Evolutionary conservation across 2,113 vertebrate genomes (phyloP), one percentile per base, ranked within the genome.

Genomic region (Tachycineta bicolor): DNA sequence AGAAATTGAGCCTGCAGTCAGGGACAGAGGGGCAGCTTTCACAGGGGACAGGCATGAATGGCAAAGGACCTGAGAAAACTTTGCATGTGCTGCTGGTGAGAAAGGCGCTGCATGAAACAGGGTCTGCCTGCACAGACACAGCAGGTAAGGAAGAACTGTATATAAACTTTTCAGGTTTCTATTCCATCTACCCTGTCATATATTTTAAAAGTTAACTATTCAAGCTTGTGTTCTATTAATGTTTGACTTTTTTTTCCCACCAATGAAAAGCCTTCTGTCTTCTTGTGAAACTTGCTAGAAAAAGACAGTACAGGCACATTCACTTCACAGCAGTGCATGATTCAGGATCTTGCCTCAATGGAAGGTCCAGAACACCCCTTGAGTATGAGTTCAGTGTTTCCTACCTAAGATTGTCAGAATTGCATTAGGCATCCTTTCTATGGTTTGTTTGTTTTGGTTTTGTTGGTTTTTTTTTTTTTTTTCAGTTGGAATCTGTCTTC

Each of bases 1-100:
- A 83, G 87, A 77, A 91, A 52, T 0, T 21, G 44, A 93, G 55
- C 37, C 44, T 47, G 49, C 3, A 14, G 20, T 20, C 28, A 70
- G n/a, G 15, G 26, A 18, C 41, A 87, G 68, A 83, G 26, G 52
- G 31, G 7, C 23, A 43, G 34, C 43, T 92, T 34, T 64, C 44
- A 46, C 2, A 0, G 1, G 5, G 14, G 6, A 55, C 0, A 0
- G 31, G 15, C 14, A 64, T 17, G 77, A 9, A 31, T 49, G 19
- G 29, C 6, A 4, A 25, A 49, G 28, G 14, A 49, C 14, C 63
- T 34, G 37, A 77, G 75, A 52, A 76, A 37, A 77, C 41, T 55
- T 84, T 83, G 86, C n/a, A 31, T 56, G 53, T 83, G 22, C 63
- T 83, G 49, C 29, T 80, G 49, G 21, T 80, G 34, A 73, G 63